Base-by-base conservation (phyloP, 2,797 vertebrate species). In the Botia kubotai region DNA sequence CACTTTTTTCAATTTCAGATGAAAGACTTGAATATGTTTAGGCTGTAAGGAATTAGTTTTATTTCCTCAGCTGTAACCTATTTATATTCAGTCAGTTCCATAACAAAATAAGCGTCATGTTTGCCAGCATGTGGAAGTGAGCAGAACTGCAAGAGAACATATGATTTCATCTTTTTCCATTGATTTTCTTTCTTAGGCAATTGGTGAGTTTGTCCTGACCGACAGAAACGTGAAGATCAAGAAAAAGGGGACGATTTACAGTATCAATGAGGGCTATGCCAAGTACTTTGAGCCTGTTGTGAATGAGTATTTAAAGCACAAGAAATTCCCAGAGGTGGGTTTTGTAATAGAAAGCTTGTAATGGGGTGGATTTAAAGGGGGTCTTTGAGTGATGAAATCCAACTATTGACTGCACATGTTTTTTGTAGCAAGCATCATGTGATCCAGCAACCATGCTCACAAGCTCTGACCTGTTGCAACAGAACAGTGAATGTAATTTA, bases 291-390 rank as follows among this genome's bases (percentile, higher is more conserved):
- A 98, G 81, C 93, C 95, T 4, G 95, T 95, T 74, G 91, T 98
- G 82, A 95, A 94, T 14, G 96, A 97, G 58, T 99, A 99, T 84
- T 88, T 99, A 70, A 94, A 98, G 75, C 96, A 94, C 91, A 99
- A 99, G 94, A 99, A 99, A 93, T 95, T 96, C 87, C 97, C 98
- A 0, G 94, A 96, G 96, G 98, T 98, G 88, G 93, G 95, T 80
- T 68, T 16, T 29, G 1, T 16, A 26, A 29, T 17, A 55, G 2
- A 63, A 29, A 66, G 16, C 23, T 23, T 6, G 10, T 16, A 48
- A 2, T 17, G 11, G 6, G 33, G 33, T 33, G 43, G 43, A 46
- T 1, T 1, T 46, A 14, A 3, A 5, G 33, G 33, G 33, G 33
- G 33, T 68, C 26, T 63, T 52, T 17, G 0, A 19, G 13, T n/a